Base-by-base conservation (phyloP, 1,140 invertebrate species). In the Hylaeus volcanicus region DNA sequence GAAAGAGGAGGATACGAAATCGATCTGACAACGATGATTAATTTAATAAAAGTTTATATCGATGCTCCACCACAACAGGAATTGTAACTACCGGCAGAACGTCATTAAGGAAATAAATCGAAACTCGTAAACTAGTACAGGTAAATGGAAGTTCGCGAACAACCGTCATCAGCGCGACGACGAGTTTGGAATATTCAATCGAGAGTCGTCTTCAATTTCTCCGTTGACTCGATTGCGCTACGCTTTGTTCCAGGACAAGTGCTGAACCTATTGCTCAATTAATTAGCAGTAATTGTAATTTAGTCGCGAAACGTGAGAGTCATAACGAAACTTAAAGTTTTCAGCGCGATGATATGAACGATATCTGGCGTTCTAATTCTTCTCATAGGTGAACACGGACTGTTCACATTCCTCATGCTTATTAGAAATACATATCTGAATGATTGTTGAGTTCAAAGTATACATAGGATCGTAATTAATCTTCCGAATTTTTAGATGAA, bases 241-340 rank as follows among this genome's bases (percentile, higher is more conserved):
- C 61, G 68, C 63, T 84, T 82, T 82, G 76, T 84, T 15, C n/a
- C 64, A 8, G 41, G 58, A 26, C 74, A 55, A 51, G 60, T 70
- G 70, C 53, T 72, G 83, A 82, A 76, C 68, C 60, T 77, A 69
- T 85, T 89, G 83, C 85, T 88, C 87, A 89, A 91, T 91, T 91
- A 92, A 91, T 90, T 91, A 90, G 78, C 72, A 85, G 87, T 90
- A 91, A 91, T 91, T 89, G 88, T 85, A 89, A 89, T 89, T 86
- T 87, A 78, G 84, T 82, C 79, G 69, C 66, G 74, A 60, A 79
- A 86, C 82, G 73, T 84, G 74, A 72, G 48, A 61, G 3, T 43
- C 60, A 48, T 48, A 48, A 48, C 43, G 58, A 65, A 63, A 68
- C 61, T 72, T 65, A 65, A 79, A 61, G 74, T 81, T 81, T 48